Conservation (phyloP, 37 sponge, comb jelly and placozoan species). For the Halisarca cf. caerulea region DNA sequence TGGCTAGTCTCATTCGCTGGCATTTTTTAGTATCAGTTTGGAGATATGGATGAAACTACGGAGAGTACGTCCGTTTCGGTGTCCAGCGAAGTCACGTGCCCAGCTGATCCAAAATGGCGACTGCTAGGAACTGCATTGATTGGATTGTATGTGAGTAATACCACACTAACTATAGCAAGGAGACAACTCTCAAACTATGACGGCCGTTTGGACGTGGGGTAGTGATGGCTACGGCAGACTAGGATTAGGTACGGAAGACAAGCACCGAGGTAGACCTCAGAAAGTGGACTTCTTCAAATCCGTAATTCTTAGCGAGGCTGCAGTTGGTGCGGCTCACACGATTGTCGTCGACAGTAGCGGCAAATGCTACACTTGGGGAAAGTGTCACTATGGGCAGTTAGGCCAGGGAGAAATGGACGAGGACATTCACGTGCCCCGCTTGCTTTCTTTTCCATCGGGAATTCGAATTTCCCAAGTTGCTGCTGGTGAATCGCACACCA, state of each 20-base stretch:
- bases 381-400: conserved; percentile 82
- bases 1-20: too few relatives aligned
- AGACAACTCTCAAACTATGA: too few relatives aligned
- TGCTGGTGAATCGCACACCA: conserved; percentile 63
- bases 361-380: conserved; percentile 68
- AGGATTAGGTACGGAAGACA: conserved; percentile 68
- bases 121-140: too few relatives aligned
- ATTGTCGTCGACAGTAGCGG: conserved; percentile 37
- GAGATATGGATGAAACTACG: too few relatives aligned
- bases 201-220: conserved; percentile 70
- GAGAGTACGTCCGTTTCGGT: too few relatives aligned
- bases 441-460: conserved; percentile 61
- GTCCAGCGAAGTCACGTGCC: too few relatives aligned
- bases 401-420: conserved; percentile 72
- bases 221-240: conserved; percentile 78
- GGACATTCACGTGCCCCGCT: conserved; percentile 32
- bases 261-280: conserved; percentile 28
- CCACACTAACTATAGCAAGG: too few relatives aligned
- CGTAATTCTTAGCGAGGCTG: not conserved
- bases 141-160: too few relatives aligned
- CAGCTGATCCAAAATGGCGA: too few relatives aligned
- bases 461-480: conserved; percentile 35
- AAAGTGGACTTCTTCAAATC: conserved; percentile 25
- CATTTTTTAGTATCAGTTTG: too few relatives aligned
- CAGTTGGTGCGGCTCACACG: conserved; percentile 68